phyloP scores from a whole-genome alignment of 2,113 vertebrate genomes.

The Fulica atra region DNA sequence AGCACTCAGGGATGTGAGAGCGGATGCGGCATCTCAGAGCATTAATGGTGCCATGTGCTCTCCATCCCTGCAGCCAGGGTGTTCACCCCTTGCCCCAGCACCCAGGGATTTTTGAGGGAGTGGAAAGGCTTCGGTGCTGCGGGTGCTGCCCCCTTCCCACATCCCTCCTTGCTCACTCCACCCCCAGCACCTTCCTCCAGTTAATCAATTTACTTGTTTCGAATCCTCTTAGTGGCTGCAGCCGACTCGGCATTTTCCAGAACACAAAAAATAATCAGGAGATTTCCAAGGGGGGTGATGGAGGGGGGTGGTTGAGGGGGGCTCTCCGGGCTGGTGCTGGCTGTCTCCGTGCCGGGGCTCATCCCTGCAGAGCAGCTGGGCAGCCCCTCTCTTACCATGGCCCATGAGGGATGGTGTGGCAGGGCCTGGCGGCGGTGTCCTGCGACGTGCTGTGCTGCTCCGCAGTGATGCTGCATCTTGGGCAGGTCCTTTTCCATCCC shows the following conservation, averaged over 20 bases:
- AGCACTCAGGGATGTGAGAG: neutral
- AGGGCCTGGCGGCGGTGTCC: too few species aligned
- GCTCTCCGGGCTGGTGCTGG: neutral
- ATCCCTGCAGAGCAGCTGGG: neutral
- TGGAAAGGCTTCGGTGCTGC: neutral
- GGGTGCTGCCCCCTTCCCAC: fast-evolving
- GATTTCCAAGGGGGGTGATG: neutral
- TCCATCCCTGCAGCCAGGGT: fast-evolving
- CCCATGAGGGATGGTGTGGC: fast-evolving
- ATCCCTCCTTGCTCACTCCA: neutral
- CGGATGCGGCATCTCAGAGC: slow-evolving; percentile 1
- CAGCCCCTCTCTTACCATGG: fast-evolving
- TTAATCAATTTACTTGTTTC: slow-evolving; percentile 32
- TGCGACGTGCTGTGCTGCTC: neutral
- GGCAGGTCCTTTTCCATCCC: neutral
- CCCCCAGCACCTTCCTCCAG: neutral
- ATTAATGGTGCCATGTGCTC: neutral
- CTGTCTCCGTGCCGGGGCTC: fast-evolving
- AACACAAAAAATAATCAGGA: slow-evolving; percentile 16
- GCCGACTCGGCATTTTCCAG: slow-evolving; percentile 6
- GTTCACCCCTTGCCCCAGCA: neutral
- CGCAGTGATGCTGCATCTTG: neutral
- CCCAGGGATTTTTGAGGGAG: neutral
- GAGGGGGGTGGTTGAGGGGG: neutral
- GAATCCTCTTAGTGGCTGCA: slow-evolving; percentile 35